Evolutionary conservation across 2,888 invertebrate species (phyloP), one percentile per base, ranked within the genome.

Genomic region (Xestia c-nigrum): DNA sequence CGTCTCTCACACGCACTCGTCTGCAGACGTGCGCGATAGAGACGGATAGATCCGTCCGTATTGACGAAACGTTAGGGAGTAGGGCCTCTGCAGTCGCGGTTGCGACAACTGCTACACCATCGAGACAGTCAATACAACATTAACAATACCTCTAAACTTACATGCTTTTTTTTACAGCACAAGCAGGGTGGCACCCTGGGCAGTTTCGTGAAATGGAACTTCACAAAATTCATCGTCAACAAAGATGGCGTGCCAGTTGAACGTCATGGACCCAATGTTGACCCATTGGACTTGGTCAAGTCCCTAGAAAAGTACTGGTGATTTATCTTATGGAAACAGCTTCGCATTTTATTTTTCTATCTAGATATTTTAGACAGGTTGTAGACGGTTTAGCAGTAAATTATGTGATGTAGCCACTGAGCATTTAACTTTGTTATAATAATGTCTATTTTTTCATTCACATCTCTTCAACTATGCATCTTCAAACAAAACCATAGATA

Each of bases 121-220:
- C 50, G 7, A 19, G 19, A 7, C 21, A 50, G 50, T 50, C 50
- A 50, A 50, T 9, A 50, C 38, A 46, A 43, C 21, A 31, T 43
- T 16, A 47, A 21, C n/a, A 63, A 63, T 24, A 57, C 57, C 5
- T 24, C 7, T 59, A 59, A 31, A 31, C 31, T 3, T 31, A 59
- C 16, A 38, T 59, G 3, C 4, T 43, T 76, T 74, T 78, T 73
- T 85, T 93, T 92, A 74, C 92, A 97, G 97, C 89, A 94, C 81
- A 96, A 97, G 87, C 95, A 97, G 90, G 97, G 97, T 47, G 97
- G 97, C 24, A 94, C 95, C 12, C 87, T 97, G 12, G 97, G 97
- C 52, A 97, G 96, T 89, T 97, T 98, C 90, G 98, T 98, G 91
- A 98, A 98, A 93, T 98, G 98, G 98, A 98, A 98, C 93, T 98